Conservation (phyloP, 2,888 invertebrate genomes). For the Tetragonisca angustula region DNA sequence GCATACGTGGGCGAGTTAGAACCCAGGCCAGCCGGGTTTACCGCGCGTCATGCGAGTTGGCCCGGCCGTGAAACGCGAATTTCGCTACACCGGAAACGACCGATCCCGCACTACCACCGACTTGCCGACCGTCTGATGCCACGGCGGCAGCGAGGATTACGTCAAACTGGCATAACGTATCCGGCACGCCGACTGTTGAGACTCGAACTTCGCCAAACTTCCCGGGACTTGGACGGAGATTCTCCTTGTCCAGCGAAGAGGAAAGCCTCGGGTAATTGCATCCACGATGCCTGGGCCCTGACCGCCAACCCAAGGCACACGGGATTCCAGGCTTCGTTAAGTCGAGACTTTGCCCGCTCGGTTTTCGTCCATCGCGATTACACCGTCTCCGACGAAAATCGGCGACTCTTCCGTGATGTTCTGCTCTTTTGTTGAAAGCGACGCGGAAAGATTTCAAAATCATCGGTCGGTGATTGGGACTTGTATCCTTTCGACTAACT, state of each 20-base stretch:
- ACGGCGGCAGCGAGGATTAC: conserved; percentile 72
- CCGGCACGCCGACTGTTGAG: conserved; percentile 51
- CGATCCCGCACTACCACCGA: conserved; percentile 17
- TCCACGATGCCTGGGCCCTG: conserved; percentile 29
- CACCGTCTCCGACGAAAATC: conserved; percentile 35
- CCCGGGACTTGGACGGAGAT: conserved; percentile 67
- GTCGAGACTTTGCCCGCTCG: conserved; percentile 44
- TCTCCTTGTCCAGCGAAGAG: conserved; percentile 64
- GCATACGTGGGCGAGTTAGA: conserved; percentile 71
- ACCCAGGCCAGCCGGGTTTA: conserved; percentile 62
- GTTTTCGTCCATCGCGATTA: conserved; percentile 32
- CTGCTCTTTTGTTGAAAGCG: not conserved
- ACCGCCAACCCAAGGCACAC: conserved; percentile 27
- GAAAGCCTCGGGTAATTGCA: conserved; percentile 64
- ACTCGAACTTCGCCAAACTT: conserved; percentile 45
- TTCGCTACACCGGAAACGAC: conserved; percentile 48
- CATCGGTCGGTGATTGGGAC: not conserved
- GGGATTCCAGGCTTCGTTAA: conserved; percentile 58
- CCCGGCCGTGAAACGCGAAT: conserved; percentile 58
- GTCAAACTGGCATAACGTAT: conserved; percentile 79
- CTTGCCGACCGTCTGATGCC: conserved; percentile 55
- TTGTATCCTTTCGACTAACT: not conserved
- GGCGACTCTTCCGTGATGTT: no score
- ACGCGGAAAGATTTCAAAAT: not conserved
- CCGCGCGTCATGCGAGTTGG: conserved; percentile 66